phyloP scores from a whole-genome alignment of 2,797 vertebrate species.

The Anabas testudineus region DNA sequence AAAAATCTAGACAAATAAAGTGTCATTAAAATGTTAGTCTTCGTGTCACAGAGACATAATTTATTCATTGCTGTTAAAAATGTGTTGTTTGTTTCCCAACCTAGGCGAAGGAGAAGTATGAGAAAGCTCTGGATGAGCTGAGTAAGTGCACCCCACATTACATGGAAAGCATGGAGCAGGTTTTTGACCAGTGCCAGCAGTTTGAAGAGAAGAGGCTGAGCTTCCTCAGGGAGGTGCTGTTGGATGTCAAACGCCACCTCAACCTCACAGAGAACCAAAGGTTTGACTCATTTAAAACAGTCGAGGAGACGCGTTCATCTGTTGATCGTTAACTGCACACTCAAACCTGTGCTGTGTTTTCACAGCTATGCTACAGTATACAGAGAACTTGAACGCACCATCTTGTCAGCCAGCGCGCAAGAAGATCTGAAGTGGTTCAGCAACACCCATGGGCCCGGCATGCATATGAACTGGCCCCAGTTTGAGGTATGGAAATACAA shows the following conservation, averaged over 20 bases:
- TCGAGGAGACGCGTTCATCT: fast-evolving
- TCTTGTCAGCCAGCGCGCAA: slow-evolving; percentile 89
- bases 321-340: background rate
- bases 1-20: background rate
- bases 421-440: slow-evolving; percentile 97
- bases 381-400: slow-evolving; percentile 91
- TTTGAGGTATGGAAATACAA: slow-evolving; percentile 88
- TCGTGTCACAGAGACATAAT: background rate
- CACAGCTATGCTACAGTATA: slow-evolving; percentile 91
- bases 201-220: slow-evolving; percentile 95
- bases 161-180: slow-evolving; percentile 95
- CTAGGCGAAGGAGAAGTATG: slow-evolving; percentile 95
- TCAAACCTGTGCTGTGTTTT: slow-evolving; percentile 25
- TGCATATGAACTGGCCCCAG: slow-evolving; percentile 99
- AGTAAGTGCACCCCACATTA: slow-evolving; percentile 93
- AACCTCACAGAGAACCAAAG: slow-evolving; percentile 95
- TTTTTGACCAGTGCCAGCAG: slow-evolving; percentile 96
- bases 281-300: slow-evolving; percentile 64
- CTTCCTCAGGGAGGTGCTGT: slow-evolving; percentile 93
- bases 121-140: slow-evolving; percentile 94
- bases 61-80: background rate
- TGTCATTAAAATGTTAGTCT: background rate
- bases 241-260: slow-evolving; percentile 96
- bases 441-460: slow-evolving; percentile 89
- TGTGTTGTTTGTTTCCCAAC: slow-evolving; percentile 21